phyloP scores from a whole-genome alignment of 2,888 invertebrate species.

The Mesoligia furuncula region DNA sequence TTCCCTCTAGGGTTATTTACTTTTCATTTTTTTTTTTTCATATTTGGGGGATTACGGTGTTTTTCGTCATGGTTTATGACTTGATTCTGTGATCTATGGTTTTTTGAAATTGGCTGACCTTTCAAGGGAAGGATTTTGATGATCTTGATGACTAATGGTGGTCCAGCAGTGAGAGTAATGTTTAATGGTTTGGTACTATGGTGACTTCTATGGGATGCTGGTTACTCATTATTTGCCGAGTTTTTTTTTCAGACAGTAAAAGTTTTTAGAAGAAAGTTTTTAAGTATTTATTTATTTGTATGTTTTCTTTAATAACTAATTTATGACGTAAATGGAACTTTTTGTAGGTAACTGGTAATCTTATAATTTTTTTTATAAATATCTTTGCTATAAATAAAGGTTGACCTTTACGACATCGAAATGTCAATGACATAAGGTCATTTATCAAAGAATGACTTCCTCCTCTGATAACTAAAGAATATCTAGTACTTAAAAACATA shows the following conservation, averaged over 20 bases:
- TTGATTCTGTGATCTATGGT: constrained; percentile 21
- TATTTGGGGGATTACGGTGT: constrained; percentile 40
- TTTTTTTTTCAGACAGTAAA: constrained; percentile 17
- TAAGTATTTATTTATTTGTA: neutral
- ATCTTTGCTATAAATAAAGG: constrained; percentile 20
- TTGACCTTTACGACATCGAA: constrained; percentile 16
- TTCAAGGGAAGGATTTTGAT: constrained; percentile 18
- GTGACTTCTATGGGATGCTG: constrained; percentile 38
- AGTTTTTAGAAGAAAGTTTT: constrained; percentile 15
- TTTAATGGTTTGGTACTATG: constrained; percentile 43
- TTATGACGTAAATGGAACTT: neutral
- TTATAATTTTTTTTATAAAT: constrained; percentile 20
- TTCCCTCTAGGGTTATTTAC: constrained; percentile 73
- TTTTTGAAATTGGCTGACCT: constrained; percentile 16
- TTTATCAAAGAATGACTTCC: constrained; percentile 21
- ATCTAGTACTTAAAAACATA: neutral
- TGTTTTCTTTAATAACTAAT: neutral
- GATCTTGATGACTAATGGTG: constrained; percentile 38
- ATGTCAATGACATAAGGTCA: constrained; percentile 32
- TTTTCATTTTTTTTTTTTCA: constrained; percentile 66
- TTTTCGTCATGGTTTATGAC: constrained; percentile 33
- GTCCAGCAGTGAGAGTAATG: constrained; percentile 55
- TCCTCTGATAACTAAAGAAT: constrained; percentile 15
- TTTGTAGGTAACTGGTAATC: constrained; percentile 11
- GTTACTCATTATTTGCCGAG: constrained; percentile 26